phyloP scores from a whole-genome alignment of 2,113 vertebrate genomes.

The Lophochroa leadbeateri region DNA sequence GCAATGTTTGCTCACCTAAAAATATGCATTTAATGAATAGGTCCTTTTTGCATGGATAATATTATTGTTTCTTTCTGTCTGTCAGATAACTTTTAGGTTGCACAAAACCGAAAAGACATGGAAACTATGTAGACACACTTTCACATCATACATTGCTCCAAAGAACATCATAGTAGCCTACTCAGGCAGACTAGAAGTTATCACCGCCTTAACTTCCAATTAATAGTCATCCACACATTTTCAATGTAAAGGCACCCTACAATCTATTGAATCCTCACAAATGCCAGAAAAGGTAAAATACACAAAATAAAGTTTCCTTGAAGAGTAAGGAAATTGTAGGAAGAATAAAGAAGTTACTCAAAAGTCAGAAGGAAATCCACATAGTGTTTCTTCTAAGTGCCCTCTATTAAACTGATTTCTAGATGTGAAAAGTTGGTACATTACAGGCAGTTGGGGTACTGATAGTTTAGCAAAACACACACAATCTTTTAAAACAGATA shows the following conservation, averaged over 20 bases:
- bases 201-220: background rate
- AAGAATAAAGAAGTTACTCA: background rate
- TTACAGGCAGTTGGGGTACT: background rate
- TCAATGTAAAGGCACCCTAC: background rate
- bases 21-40: background rate
- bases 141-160: background rate
- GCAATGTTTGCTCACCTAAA: background rate
- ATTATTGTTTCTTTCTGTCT: background rate
- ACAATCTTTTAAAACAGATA: background rate
- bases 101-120: accelerated
- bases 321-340: background rate
- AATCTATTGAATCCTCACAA: background rate
- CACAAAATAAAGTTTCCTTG: background rate
- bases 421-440: background rate
- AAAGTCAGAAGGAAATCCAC: background rate
- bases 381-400: accelerated
- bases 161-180: background rate
- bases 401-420: background rate
- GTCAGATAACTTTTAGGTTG: background rate
- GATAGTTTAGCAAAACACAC: background rate
- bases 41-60: background rate
- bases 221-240: background rate
- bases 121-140: background rate
- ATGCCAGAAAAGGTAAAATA: background rate
- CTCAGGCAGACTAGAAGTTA: background rate